Evolutionary conservation across 2,113 vertebrate genomes (phyloP).

Genomic region (Empidonax traillii): DNA sequence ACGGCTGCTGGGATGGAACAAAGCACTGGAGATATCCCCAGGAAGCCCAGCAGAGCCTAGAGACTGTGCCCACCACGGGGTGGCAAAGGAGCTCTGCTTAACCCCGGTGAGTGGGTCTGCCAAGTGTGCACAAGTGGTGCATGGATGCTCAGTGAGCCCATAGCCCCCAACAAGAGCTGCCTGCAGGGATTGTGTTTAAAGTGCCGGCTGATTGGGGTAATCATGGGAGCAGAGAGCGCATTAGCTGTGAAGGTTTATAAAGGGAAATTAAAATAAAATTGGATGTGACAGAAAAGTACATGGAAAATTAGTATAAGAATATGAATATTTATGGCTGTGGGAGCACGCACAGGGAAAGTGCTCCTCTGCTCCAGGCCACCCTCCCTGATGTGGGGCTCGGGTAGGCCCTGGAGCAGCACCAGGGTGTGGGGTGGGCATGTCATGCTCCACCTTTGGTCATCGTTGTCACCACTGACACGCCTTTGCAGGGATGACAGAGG

Average conservation of each 20-base stretch:
- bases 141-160: constrained; percentile 8
- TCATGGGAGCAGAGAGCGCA: constrained; percentile 66
- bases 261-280: constrained; percentile 73
- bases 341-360: neutral
- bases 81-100: constrained; percentile 5
- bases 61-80: neutral
- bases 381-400: rapidly evolving
- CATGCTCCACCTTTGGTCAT: rapidly evolving
- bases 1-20: neutral
- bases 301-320: constrained; percentile 65
- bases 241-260: constrained; percentile 68
- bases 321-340: constrained; percentile 69
- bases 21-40: rapidly evolving
- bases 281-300: constrained; percentile 73
- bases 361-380: neutral
- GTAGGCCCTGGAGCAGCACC: neutral
- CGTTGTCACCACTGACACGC: rapidly evolving
- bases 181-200: constrained; percentile 69
- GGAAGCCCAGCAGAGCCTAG: neutral
- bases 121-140: neutral
- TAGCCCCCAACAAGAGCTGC: constrained; percentile 45
- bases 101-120: rapidly evolving
- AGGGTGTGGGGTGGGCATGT: rapidly evolving
- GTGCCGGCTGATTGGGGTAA: constrained; percentile 68
- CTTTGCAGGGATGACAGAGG: rapidly evolving